These are phyloP conservation scores for Dromius quadrimaculatus DNA, from an alignment of 2,888 invertebrate species.

Conservation along the genomic window DNA sequence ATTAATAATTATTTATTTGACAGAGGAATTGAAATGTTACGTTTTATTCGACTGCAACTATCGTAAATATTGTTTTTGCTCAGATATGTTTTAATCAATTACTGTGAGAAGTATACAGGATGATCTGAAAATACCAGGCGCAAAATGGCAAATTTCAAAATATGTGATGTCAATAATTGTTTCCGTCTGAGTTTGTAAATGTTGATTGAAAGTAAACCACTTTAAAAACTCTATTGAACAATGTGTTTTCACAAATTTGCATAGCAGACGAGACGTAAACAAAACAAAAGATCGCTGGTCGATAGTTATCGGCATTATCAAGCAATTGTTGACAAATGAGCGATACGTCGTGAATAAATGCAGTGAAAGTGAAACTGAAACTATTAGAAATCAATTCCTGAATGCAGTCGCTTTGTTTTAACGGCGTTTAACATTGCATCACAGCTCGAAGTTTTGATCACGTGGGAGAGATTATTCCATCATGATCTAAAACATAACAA, in stretches of 20 bases:
- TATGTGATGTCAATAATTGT: neutral
- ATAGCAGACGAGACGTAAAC: slow-evolving; percentile 38
- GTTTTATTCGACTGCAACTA: neutral
- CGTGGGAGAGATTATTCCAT: slow-evolving; percentile 10
- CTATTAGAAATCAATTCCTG: slow-evolving; percentile 57
- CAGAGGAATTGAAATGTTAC: slow-evolving; percentile 4
- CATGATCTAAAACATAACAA: too few relatives aligned
- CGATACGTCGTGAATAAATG: slow-evolving; percentile 52
- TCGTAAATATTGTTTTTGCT: slow-evolving; percentile 1
- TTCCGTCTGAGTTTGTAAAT: neutral
- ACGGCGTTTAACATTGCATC: slow-evolving; percentile 26
- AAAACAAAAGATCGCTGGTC: slow-evolving; percentile 32
- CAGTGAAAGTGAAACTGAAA: slow-evolving; percentile 54
- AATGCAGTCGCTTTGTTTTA: slow-evolving; percentile 53
- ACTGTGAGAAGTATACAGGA: too few relatives aligned
- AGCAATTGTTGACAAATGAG: slow-evolving; percentile 49
- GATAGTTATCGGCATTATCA: slow-evolving; percentile 47
- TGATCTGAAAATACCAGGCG: too few relatives aligned
- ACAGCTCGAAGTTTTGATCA: slow-evolving; percentile 19
- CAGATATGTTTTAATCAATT: neutral
- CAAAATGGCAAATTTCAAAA: neutral
- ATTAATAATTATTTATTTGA: slow-evolving; percentile 10
- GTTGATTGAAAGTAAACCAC: slow-evolving; percentile 12
- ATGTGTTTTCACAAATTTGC: slow-evolving; percentile 45
- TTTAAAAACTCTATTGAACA: slow-evolving; percentile 33